These are phyloP conservation scores for Muntiacus muntjak DNA, from an alignment of 2,113 vertebrate genomes.

Conservation along the genomic window DNA sequence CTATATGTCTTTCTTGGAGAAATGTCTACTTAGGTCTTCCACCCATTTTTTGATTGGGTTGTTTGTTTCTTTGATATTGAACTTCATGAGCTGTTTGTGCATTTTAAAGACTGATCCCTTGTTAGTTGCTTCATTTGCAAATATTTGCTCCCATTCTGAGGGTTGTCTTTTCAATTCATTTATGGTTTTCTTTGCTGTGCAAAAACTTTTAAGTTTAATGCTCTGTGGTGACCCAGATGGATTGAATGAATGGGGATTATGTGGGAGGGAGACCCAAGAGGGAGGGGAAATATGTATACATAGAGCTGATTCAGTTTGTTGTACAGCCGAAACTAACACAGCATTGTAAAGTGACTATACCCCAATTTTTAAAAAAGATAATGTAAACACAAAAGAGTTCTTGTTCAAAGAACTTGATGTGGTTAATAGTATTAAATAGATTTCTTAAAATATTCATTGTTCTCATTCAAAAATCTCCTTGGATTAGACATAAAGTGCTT, in stretches of 20 bases:
- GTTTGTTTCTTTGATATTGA: not conserved
- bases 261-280: not conserved
- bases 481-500: not conserved
- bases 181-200: not conserved
- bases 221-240: not conserved
- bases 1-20: not conserved
- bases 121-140: not conserved
- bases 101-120: not conserved
- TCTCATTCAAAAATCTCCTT: not conserved
- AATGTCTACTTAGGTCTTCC: not conserved
- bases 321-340: not conserved
- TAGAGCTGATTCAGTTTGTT: not conserved
- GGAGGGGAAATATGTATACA: not conserved
- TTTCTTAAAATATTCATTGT: not conserved
- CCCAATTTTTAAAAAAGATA: not conserved
- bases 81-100: not conserved
- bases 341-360: not conserved
- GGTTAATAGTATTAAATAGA: not conserved
- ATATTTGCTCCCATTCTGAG: not conserved
- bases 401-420: not conserved
- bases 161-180: not conserved
- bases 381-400: not conserved
- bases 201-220: not conserved
- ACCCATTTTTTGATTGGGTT: not conserved
- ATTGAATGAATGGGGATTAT: not conserved